These are phyloP conservation scores for Natrix natrix DNA, from an alignment of 2,797 vertebrate genomes.

Conservation along the genomic window DNA sequence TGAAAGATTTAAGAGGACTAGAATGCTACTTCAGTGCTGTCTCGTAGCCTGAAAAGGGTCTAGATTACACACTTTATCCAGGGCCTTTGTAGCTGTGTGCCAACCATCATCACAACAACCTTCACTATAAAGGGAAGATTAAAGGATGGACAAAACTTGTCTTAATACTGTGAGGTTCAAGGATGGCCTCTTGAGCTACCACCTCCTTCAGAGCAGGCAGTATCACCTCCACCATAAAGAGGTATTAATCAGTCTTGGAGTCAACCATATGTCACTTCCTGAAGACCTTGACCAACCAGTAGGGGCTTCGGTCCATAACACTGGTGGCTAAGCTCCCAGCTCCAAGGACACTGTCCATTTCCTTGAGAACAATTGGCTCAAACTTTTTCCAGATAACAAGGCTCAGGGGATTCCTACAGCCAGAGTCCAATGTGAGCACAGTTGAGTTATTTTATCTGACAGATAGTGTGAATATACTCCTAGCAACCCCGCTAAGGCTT, in stretches of 20 bases:
- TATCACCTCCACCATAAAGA: background rate
- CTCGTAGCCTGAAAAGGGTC: background rate
- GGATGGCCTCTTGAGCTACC: background rate
- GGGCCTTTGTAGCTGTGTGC: background rate
- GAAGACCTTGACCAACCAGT: background rate
- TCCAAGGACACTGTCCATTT: background rate
- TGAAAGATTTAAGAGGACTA: background rate
- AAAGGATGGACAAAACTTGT: background rate
- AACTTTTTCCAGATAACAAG: background rate
- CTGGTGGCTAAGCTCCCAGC: background rate
- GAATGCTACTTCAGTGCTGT: background rate
- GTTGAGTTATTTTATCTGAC: background rate
- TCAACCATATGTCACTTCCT: background rate
- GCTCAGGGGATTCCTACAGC: background rate
- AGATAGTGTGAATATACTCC: background rate
- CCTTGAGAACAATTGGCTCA: background rate
- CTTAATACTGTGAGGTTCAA: background rate
- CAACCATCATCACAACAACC: background rate
- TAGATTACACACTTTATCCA: background rate
- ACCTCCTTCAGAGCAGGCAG: background rate
- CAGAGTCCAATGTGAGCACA: background rate
- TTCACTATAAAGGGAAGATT: background rate
- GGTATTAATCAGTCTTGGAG: background rate
- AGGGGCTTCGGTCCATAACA: background rate
- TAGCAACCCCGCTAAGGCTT: background rate